Evolutionary conservation across 2,888 invertebrate species (phyloP).

Genomic region (Drosophila tanythrix): DNA sequence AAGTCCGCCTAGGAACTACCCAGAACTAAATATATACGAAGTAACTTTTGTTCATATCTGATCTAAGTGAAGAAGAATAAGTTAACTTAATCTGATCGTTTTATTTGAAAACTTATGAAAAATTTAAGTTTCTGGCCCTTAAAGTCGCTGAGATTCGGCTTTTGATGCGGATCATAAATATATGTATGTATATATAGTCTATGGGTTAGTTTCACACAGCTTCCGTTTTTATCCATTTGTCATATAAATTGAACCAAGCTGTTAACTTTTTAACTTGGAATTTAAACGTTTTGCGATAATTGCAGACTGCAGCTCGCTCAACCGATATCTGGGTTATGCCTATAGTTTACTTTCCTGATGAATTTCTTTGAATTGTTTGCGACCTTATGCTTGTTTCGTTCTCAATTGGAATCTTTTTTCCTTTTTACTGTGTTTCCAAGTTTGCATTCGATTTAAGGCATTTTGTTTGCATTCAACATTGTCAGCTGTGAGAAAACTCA

Average conservation of each 20-base stretch:
- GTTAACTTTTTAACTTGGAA: background rate
- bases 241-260: background rate
- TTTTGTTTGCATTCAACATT: slow-evolving; percentile 47
- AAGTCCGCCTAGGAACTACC: too few species aligned
- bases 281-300: background rate
- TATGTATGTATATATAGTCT: background rate
- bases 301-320: slow-evolving; percentile 7
- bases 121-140: background rate
- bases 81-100: background rate
- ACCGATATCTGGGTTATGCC: slow-evolving; percentile 16
- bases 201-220: background rate
- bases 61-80: background rate
- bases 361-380: background rate
- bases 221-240: background rate
- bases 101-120: background rate
- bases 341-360: background rate
- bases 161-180: background rate
- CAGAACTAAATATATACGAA: too few species aligned
- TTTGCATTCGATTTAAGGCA: slow-evolving; percentile 45
- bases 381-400: slow-evolving; percentile 4
- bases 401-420: slow-evolving; percentile 19
- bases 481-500: slow-evolving; percentile 56
- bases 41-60: too few species aligned
- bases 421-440: slow-evolving; percentile 17
- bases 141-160: background rate